phyloP scores from a whole-genome alignment of 2,888 invertebrate genomes.

The Mimumesa dahlbomi region DNA sequence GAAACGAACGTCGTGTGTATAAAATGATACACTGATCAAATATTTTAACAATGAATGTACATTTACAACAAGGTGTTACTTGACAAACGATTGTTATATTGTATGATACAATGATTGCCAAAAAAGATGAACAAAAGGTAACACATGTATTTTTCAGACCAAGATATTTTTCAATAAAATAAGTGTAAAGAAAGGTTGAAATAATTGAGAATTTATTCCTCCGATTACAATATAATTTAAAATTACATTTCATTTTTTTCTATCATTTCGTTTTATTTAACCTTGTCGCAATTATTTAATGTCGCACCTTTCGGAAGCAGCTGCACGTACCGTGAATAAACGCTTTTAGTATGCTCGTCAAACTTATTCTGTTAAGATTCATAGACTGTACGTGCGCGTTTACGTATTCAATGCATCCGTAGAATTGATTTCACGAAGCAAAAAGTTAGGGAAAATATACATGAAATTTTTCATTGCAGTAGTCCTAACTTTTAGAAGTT shows the following conservation, averaged over 20 bases:
- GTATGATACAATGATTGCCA: conserved; percentile 70
- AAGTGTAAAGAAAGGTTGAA: conserved; percentile 63
- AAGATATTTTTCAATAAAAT: conserved; percentile 79
- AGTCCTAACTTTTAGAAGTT: no score
- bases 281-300: no score
- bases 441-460: no score
- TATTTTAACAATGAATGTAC: conserved; percentile 49
- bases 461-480: no score
- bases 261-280: no score
- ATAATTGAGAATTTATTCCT: conserved; percentile 7
- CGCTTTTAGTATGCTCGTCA: no score
- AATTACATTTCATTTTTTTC: not conserved
- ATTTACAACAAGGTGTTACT: conserved; percentile 60
- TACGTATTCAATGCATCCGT: no score
- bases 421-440: no score
- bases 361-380: no score
- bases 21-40: conserved; percentile 29
- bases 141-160: conserved; percentile 78
- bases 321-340: no score
- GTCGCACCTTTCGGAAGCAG: no score
- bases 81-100: conserved; percentile 66
- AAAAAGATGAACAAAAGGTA: conserved; percentile 66
- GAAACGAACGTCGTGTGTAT: conserved; percentile 4
- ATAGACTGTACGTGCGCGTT: no score
- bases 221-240: not conserved